Percentiles rank a stretch among this genome's conserved stretches.
Conservation (phyloP, 2,888 invertebrate species). For the Drosophila rubida region DNA sequence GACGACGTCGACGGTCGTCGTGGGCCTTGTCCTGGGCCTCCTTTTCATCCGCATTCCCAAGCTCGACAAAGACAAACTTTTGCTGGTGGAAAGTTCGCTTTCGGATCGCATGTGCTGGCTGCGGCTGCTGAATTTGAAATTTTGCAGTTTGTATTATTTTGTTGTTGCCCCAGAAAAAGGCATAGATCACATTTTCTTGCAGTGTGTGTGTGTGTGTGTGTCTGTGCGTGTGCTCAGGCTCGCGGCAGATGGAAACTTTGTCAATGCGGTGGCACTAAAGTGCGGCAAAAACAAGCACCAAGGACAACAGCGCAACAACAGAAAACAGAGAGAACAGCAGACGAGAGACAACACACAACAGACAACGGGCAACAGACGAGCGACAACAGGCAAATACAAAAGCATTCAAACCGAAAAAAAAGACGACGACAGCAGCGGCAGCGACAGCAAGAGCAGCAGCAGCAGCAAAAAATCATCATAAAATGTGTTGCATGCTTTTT, state of each 20-base stretch:
- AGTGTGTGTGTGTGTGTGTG: conserved; percentile 8
- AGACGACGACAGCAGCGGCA: neutral
- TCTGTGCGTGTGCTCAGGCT: conserved; percentile 48
- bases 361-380: conserved; percentile 13
- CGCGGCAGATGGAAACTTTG: conserved; percentile 67
- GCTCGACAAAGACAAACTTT: conserved; percentile 71
- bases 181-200: conserved; percentile 73
- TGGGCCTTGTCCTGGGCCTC: conserved; percentile 44
- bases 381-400: conserved; percentile 37
- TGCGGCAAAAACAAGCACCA: conserved; percentile 66
- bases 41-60: neutral
- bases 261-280: conserved; percentile 71
- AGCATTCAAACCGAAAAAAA: conserved; percentile 17
- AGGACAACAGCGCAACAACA: conserved; percentile 60
- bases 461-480: conserved; percentile 56
- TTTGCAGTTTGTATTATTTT: conserved; percentile 67
- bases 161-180: conserved; percentile 59
- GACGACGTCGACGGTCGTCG: conserved; percentile 39
- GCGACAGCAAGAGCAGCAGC: neutral
- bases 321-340: conserved; percentile 12
- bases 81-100: conserved; percentile 57
- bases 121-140: conserved; percentile 77
- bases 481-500: conserved; percentile 74
- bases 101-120: conserved; percentile 74
- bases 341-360: conserved; percentile 1